Conservation (phyloP, 2,888 invertebrate species). For the Ctenicera cuprea region DNA sequence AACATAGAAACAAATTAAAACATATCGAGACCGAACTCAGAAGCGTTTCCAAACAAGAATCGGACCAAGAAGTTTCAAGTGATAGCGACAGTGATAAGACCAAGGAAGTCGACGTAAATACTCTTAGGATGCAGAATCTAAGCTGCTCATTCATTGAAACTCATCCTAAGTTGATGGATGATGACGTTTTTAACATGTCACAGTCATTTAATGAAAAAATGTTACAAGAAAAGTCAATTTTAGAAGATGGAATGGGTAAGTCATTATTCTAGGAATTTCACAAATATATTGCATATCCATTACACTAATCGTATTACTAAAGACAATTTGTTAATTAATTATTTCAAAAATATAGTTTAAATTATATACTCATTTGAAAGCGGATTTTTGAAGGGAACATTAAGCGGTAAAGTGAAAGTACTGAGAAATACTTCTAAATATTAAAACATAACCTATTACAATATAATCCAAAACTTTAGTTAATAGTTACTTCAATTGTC, state of each 20-base stretch:
- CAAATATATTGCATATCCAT: too few relatives aligned
- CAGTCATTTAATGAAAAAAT: constrained; percentile 71
- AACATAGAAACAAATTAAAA: constrained; percentile 80
- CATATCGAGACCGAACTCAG: constrained; percentile 81
- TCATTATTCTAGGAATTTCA: too few relatives aligned
- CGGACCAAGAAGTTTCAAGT: constrained; percentile 69
- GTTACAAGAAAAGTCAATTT: constrained; percentile 69
- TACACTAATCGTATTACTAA: too few relatives aligned
- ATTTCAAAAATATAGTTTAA: too few relatives aligned
- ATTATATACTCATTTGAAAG: too few relatives aligned
- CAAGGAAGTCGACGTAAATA: constrained; percentile 70
- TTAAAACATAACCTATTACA: too few relatives aligned
- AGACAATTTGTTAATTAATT: too few relatives aligned
- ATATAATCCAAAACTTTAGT: too few relatives aligned
- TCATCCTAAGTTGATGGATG: constrained; percentile 63
- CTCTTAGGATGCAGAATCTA: constrained; percentile 73
- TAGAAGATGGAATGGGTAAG: constrained; percentile 67
- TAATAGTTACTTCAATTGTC: too few relatives aligned
- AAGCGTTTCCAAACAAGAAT: constrained; percentile 65
- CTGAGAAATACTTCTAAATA: too few relatives aligned
- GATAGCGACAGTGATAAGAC: constrained; percentile 75
- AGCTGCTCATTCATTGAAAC: constrained; percentile 69
- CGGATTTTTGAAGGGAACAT: too few relatives aligned
- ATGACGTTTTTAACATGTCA: constrained; percentile 68
- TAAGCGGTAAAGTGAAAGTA: too few relatives aligned